Base-by-base conservation (phyloP, 2,113 vertebrate genomes). In the Syngnathus typhle region DNA sequence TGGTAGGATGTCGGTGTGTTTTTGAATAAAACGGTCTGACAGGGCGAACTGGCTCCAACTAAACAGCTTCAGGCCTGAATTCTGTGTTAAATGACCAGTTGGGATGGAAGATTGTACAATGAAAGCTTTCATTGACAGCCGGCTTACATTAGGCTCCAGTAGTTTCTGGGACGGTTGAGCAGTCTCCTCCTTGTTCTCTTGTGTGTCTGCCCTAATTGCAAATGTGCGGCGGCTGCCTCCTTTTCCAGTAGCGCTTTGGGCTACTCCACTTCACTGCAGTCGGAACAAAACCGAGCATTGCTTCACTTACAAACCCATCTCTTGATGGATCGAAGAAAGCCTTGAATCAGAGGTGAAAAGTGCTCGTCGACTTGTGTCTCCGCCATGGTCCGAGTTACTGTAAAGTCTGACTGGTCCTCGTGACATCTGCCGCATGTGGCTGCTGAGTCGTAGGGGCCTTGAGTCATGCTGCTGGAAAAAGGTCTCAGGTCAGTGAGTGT, bases 151-250 rank as follows among this genome's bases (percentile, higher is more conserved):
- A 65, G 71, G 81, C 88, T 78, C 80, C 82, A 79, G 72, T 87
- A 54, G 79, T 87, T 86, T 89, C 80, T 87, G 78, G 85, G 85
- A 85, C 87, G 82, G 80, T 76, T 70, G 39, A 72, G 66, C 69
- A 71, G 74, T 79, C 80, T 71, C 84, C 78, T 76, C 72, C 81
- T 82, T 80, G 79, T 82, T 79, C 73, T 71, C 58, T 54, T 64
- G 18, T 61, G 18, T 68, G 18, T 72, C 69, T 77, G 83, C 73
- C 80, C 84, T 88, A 87, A 85, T 88, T 88, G 78, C 75, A 69
- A 60, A 74, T 76, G 68, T 79, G 77, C 60, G 74, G 77, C 60
- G 74, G 71, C 78, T 61, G 68, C 70, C 66, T 75, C 70, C 60
- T 74, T 32, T 64, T 82, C 64, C 79, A 73, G 80, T 74, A 79